Conservation (phyloP, 2,797 vertebrate genomes). For the Myotis planiceps region DNA sequence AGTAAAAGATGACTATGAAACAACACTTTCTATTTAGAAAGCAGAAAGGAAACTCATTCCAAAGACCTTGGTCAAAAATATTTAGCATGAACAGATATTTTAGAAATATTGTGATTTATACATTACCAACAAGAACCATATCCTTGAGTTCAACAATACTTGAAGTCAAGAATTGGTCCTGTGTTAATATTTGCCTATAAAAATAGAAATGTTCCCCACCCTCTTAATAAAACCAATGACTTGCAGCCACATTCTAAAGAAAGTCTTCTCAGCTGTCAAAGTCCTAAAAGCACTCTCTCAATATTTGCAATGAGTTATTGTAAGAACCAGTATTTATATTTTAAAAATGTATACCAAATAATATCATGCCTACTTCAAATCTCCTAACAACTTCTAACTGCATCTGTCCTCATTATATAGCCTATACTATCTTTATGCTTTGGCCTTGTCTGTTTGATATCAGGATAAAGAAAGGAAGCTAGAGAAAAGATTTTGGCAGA, state of each 20-base stretch:
- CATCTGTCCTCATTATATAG: not conserved
- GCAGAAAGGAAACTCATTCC: not conserved
- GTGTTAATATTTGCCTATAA: slow-evolving; percentile 21
- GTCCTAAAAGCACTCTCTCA: not conserved
- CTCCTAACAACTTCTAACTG: not conserved
- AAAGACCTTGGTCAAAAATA: slow-evolving; percentile 36
- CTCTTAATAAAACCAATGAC: slow-evolving; percentile 19
- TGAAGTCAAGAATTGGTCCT: not conserved
- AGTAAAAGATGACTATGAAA: not conserved
- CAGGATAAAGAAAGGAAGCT: not conserved
- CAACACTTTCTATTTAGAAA: slow-evolving; percentile 12
- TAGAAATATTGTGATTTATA: slow-evolving; percentile 18
- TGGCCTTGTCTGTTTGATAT: not conserved
- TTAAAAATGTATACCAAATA: not conserved
- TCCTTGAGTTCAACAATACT: not conserved
- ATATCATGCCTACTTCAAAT: not conserved
- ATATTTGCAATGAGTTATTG: not conserved
- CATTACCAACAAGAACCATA: not conserved
- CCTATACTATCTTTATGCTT: not conserved
- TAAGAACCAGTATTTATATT: not conserved
- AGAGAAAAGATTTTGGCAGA: not conserved
- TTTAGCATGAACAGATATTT: slow-evolving; percentile 28
- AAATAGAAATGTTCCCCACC: not conserved
- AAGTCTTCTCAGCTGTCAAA: slow-evolving; percentile 1
- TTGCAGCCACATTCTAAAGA: slow-evolving; percentile 21